Evolutionary conservation across 23 tunicate species (phyloP).

Genomic region (Styela clava): DNA sequence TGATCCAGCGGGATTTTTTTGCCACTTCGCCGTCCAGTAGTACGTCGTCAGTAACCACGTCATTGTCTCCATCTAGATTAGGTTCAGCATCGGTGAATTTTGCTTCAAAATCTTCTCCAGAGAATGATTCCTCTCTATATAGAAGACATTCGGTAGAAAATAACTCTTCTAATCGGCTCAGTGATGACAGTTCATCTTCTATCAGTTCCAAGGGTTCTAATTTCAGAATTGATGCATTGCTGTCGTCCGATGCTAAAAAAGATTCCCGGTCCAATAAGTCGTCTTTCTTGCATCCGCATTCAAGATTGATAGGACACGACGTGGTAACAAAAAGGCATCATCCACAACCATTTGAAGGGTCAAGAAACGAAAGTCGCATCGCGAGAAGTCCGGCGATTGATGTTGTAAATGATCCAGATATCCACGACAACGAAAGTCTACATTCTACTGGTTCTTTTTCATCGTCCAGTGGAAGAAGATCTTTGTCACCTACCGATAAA

Average conservation of each 20-base stretch:
- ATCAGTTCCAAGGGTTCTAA: background rate
- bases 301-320: background rate
- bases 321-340: background rate
- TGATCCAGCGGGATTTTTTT: background rate
- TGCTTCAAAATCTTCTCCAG: constrained; percentile 1
- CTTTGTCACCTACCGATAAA: background rate
- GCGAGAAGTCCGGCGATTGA: background rate
- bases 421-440: constrained; percentile 7
- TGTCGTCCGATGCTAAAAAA: constrained; percentile 1
- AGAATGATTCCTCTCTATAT: background rate
- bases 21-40: constrained; percentile 3
- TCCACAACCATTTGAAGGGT: background rate
- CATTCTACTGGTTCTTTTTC: background rate
- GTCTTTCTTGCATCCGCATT: background rate
- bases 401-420: background rate
- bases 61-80: background rate
- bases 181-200: background rate
- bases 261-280: background rate
- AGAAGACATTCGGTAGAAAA: background rate
- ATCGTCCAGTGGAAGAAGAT: background rate
- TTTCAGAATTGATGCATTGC: constrained; percentile 18
- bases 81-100: background rate
- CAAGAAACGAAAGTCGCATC: background rate
- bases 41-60: background rate
- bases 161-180: background rate